These are phyloP conservation scores for Cydia splendana DNA, from an alignment of 1,140 invertebrate genomes.

Conservation along the genomic window DNA sequence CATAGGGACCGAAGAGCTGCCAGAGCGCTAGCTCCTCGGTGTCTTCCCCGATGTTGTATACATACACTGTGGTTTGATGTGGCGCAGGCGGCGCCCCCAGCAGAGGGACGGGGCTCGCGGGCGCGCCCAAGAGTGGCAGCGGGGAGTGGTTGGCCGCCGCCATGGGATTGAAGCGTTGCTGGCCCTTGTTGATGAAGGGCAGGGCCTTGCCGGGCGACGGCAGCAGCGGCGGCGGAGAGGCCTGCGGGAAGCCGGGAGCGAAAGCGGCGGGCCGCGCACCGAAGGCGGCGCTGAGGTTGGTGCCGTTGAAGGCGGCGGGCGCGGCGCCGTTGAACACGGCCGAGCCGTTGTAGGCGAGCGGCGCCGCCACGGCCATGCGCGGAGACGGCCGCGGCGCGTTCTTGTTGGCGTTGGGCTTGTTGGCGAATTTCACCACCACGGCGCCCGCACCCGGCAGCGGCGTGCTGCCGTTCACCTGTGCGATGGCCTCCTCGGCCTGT, in stretches of 20 bases:
- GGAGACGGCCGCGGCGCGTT: slow-evolving; percentile 56
- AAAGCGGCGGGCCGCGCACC: slow-evolving; percentile 61
- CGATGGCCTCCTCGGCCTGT: slow-evolving; percentile 77
- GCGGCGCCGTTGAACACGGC: slow-evolving; percentile 64
- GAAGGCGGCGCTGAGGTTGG: slow-evolving; percentile 65
- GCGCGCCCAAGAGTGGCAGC: slow-evolving; percentile 70
- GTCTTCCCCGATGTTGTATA: slow-evolving; percentile 99
- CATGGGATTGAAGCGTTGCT: slow-evolving; percentile 78
- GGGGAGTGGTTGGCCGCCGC: slow-evolving; percentile 70
- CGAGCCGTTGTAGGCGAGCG: slow-evolving; percentile 65
- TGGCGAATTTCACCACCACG: slow-evolving; percentile 77
- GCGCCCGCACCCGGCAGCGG: slow-evolving; percentile 68
- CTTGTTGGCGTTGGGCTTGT: slow-evolving; percentile 72
- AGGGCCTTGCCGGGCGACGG: slow-evolving; percentile 76
- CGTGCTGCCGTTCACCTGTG: slow-evolving; percentile 71
- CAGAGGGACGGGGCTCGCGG: slow-evolving; percentile 68
- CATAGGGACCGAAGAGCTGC: slow-evolving; percentile 99
- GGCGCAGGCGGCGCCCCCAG: slow-evolving; percentile 62
- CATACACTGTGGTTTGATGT: slow-evolving; percentile 81
- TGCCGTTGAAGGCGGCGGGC: slow-evolving; percentile 63
- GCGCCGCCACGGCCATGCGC: slow-evolving; percentile 52
- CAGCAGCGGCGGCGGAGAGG: slow-evolving; percentile 70
- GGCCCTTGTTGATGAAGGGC: slow-evolving; percentile 77
- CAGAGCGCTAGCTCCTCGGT: slow-evolving; percentile 99
- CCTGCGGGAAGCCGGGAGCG: slow-evolving; percentile 67